Base-by-base conservation (phyloP, 2,797 vertebrate species). In the Apogon talboti region DNA sequence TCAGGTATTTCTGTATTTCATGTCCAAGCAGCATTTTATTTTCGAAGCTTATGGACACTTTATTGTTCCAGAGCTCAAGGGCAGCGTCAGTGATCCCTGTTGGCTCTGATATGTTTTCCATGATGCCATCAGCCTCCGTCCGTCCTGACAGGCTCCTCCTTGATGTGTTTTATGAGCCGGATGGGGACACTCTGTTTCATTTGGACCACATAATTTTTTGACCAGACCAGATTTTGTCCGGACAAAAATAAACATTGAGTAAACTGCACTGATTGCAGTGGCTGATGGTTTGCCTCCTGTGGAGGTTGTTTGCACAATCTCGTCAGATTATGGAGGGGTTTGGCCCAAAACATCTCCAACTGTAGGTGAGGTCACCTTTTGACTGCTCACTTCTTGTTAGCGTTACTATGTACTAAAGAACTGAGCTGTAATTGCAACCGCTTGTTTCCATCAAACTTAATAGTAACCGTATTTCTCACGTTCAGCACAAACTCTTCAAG, bases 21-120 rank as follows among this genome's bases (percentile, higher is more conserved):
- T 57, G 47, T 81, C 63, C 56, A 73, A 80, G 47, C 53, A 38
- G 15, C 0, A 11, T 77, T 86, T 83, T 81, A 63, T 71, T 74
- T 74, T 67, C 58, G 75, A 50, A 53, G 57, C 40, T 62, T 71
- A 55, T 54, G 19, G 66, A 76, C 53, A 15, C 66, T 79, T 83
- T 70, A 76, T 78, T 80, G 67, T 81, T 78, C 56, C 59, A 56
- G 24, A 54, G 60, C 68, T 82, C 13, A 18, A 19, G 59, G 53
- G 57, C 64, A 67, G 61, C 52, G 67, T 77, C 41, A 57, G 55
- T 70, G 66, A 44, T 43, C 59, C 60, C 2, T 50, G 16, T 45
- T 76, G 73, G 68, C 66, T 79, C 55, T 9, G 21, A 59, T 40
- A 42, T 0, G 13, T 62, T 81, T 85, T 86, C 74, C 74, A 71